Base-by-base conservation (phyloP, 1,140 invertebrate species). In the Tenebrio molitor region DNA sequence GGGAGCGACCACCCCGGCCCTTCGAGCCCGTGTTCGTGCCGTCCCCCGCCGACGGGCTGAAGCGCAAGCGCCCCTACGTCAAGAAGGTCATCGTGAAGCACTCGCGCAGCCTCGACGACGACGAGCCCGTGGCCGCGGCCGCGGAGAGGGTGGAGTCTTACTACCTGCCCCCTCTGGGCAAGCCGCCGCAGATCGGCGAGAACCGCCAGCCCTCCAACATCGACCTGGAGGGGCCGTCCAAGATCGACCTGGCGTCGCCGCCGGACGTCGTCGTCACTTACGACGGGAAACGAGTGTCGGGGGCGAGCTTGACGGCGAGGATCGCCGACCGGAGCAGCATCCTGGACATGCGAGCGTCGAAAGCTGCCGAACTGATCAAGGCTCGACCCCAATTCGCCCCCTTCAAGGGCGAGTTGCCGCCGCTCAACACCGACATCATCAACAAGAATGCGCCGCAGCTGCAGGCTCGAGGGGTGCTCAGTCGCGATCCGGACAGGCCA, bases 1-100 rank as follows among this genome's bases (percentile, higher is more conserved):
- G 85, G 80, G 79, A 87, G 85, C 34, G 85, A 78, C 39, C 83
- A 86, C 25, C 78, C 81, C 5, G 50, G 82, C 81, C 82, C 34
- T 92, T 92, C 77, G 90, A 91, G 77, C 91, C 91, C 0, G 90
- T 93, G 83, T 92, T 92, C 75, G 88, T 92, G 76, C 90, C 91
- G 2, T 92, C 91, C 3, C 89, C 90, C 1, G 85, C 86, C 0
- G 89, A 90, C 75, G 85, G 83, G 25, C 39, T 84, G 67, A 79
- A 81, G 82, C 74, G 33, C 82, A 83, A 81, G 86, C 83, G 77
- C 84, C 74, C 77, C 83, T 81, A 23, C 41, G 21, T 71, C n/a
- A 44, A 69, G 15, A 75, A 79, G 42, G 75, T 76, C 16, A 69
- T 78, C 3, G 29, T 75, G 12, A 74, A 74, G 69, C 70, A 46